Evolutionary conservation across 2,888 invertebrate species (phyloP), one percentile per base, ranked within the genome.

Genomic region (Conistra vaccinii): DNA sequence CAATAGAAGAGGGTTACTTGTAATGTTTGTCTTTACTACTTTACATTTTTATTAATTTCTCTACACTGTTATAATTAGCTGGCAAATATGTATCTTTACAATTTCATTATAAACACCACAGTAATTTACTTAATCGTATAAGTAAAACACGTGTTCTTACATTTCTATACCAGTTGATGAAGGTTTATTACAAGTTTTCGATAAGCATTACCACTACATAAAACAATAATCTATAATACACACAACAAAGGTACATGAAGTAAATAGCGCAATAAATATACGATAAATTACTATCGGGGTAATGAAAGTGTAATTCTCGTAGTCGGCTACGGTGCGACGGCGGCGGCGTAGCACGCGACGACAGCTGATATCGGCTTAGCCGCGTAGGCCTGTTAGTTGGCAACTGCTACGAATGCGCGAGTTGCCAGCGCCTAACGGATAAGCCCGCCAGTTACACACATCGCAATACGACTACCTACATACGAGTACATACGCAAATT

Each of bases 321-420:
- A 91, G 91, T 84, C 85, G 84, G 87, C 92, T 94, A 94, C 93
- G 78, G 58, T 57, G 78, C 67, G 72, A 55, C 72, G 92, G 78
- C 67, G 72, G 51, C 72, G 92, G 75, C 93, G 95, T 95, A 95
- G 94, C 88, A 89, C 85, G 75, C 81, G 85, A 77, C 87, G 85
- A 86, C 89, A 90, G 91, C 89, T 87, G 90, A 89, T 92, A 91
- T 89, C 91, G 92, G 94, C 92, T 95, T 95, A 94, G 93, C 89
- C 89, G 88, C 92, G 94, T 93, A 94, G 94, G 90, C 91, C 88
- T 90, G 91, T 90, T 85, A 83, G 90, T 94, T 96, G 96, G 96
- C 96, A 96, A 90, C 90, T 87, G 89, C 92, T 93, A 93, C 94
- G 95, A 93, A 94, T 94, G 92, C 90, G 87, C 90, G 90, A 93